phyloP scores from a whole-genome alignment of 2,888 invertebrate genomes.

The Tachina fera region DNA sequence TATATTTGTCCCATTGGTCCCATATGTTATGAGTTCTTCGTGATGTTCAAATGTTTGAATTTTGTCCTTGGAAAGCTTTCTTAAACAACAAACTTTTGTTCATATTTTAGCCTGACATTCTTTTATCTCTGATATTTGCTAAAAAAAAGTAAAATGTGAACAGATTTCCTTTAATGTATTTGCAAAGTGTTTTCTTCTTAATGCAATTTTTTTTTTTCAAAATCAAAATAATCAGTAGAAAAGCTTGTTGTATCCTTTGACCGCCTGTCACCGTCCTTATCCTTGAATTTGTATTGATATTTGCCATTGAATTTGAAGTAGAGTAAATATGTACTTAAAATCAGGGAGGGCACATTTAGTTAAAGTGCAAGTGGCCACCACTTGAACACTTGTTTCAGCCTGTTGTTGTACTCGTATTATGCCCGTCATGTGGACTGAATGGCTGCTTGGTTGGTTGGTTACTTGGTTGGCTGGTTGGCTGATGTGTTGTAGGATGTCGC shows the following conservation, averaged over 20 bases:
- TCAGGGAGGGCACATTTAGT: constrained; percentile 45
- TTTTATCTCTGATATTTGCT: constrained; percentile 14
- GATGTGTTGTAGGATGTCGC: constrained; percentile 37
- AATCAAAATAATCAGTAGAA: constrained; percentile 3
- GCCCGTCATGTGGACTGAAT: not conserved
- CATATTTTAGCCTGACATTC: constrained; percentile 16
- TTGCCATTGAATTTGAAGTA: constrained; percentile 42
- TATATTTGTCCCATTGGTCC: too few relatives aligned
- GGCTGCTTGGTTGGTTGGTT: constrained; percentile 3
- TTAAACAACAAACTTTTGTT: constrained; percentile 20
- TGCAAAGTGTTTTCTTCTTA: not conserved
- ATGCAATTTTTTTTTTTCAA: not conserved
- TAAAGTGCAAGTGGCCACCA: constrained; percentile 65
- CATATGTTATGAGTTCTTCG: too few relatives aligned
- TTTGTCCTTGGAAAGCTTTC: too few relatives aligned
- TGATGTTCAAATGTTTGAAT: too few relatives aligned
- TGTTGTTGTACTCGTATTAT: not conserved
- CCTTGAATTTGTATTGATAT: not conserved
- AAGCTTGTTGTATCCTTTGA: not conserved
- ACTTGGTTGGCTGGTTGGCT: constrained; percentile 14
- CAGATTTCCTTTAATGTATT: constrained; percentile 27
- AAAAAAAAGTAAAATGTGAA: constrained; percentile 26
- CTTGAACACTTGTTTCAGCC: constrained; percentile 70
- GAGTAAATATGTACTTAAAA: constrained; percentile 63
- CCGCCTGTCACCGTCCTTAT: not conserved